Percentiles rank a stretch among this genome's conserved stretches.
These are phyloP conservation scores for Paragorgia papillata DNA, from an alignment of 92 coral and sea anemone genomes.

Conservation along the genomic window DNA sequence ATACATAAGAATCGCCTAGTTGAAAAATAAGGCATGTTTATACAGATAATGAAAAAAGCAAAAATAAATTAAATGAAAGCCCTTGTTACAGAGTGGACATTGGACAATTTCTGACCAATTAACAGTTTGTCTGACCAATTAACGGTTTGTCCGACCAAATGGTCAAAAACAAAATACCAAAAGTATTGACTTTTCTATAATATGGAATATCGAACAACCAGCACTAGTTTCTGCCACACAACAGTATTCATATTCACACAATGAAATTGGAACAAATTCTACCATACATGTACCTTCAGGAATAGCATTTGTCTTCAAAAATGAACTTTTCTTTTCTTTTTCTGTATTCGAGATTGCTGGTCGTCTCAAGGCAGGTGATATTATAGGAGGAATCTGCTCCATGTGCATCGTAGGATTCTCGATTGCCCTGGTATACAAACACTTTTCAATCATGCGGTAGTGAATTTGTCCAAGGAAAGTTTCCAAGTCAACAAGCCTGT, in stretches of 20 bases:
- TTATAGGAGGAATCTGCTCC: constrained; percentile 20
- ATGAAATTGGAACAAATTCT: not conserved
- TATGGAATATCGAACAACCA: too few relatives aligned
- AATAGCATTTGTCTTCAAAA: constrained; percentile 1
- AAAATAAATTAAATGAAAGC: not conserved
- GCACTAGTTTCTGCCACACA: too few relatives aligned
- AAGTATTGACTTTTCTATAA: too few relatives aligned
- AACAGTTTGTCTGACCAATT: too few relatives aligned
- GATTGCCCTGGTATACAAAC: constrained; percentile 1
- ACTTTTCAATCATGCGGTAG: constrained; percentile 4
- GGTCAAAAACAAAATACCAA: too few relatives aligned
- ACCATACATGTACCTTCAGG: not conserved
- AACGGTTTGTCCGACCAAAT: too few relatives aligned
- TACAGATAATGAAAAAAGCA: not conserved
- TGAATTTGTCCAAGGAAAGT: not conserved
- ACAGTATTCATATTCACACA: not conserved
- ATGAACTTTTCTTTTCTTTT: not conserved
- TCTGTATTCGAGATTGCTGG: constrained; percentile 1
- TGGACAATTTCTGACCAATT: too few relatives aligned
- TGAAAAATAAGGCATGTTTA: not conserved
- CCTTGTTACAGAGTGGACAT: not conserved
- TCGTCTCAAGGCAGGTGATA: not conserved
- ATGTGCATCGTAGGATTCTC: not conserved
- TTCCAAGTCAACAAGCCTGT: not conserved
- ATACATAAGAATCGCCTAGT: too few relatives aligned